Evolutionary conservation across 2,888 invertebrate species (phyloP).

Genomic region (Melieria omissa): DNA sequence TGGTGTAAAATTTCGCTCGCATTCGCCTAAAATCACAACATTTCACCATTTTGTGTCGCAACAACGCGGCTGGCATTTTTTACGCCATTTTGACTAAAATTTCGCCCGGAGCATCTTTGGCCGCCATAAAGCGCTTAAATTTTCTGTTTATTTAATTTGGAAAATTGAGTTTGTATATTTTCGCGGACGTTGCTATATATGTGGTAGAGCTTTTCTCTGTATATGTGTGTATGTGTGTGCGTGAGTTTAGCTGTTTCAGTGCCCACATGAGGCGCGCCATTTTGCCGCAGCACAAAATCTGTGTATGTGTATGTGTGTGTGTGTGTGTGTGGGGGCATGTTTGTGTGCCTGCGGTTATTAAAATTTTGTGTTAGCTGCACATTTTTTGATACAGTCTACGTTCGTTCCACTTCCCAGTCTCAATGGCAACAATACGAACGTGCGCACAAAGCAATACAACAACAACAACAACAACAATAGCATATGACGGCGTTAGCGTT

Average conservation of each 20-base stretch:
- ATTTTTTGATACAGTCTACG: slow-evolving; percentile 13
- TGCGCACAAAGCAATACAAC: no score
- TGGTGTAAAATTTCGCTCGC: no score
- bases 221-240: not conserved
- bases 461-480: no score
- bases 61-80: no score
- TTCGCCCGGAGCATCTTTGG: slow-evolving; percentile 18
- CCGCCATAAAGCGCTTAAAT: slow-evolving; percentile 43
- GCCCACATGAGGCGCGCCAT: slow-evolving; percentile 18
- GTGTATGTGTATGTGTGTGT: not conserved
- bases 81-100: no score
- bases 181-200: slow-evolving; percentile 25
- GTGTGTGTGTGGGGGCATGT: not conserved
- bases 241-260: not conserved
- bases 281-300: not conserved
- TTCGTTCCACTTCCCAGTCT: not conserved
- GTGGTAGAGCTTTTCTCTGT: not conserved
- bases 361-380: slow-evolving; percentile 53
- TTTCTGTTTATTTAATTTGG: slow-evolving; percentile 60
- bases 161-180: slow-evolving; percentile 53
- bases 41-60: no score
- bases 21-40: no score
- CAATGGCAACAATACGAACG: not conserved
- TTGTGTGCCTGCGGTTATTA: slow-evolving; percentile 46
- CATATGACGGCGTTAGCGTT: no score